Conservation (phyloP, 1,140 invertebrate species). For the Drosophila nebulosa region DNA sequence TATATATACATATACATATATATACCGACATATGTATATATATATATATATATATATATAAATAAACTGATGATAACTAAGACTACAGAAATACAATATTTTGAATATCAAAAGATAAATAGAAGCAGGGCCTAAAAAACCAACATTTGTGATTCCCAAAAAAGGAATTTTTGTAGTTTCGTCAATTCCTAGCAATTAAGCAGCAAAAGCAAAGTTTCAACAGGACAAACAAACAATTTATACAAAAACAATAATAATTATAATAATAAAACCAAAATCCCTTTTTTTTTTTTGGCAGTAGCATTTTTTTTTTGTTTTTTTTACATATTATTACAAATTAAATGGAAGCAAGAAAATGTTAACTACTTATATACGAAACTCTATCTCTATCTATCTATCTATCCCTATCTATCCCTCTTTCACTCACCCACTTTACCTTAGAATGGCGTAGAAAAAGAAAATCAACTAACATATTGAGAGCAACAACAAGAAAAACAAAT, state of each 20-base stretch:
- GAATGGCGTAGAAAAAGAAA: constrained; percentile 49
- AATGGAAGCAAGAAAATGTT: constrained; percentile 46
- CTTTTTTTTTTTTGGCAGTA: constrained; percentile 43
- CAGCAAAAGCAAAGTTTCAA: constrained; percentile 46
- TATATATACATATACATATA: constrained; percentile 11
- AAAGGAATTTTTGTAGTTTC: constrained; percentile 61
- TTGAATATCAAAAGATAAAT: constrained; percentile 31
- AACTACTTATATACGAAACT: constrained; percentile 47
- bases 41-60: constrained; percentile 14
- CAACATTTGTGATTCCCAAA: constrained; percentile 36
- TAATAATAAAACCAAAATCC: constrained; percentile 18
- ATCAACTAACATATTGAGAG: constrained; percentile 62
- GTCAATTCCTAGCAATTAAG: constrained; percentile 73
- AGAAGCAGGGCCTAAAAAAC: constrained; percentile 15
- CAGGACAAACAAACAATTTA: constrained; percentile 9
- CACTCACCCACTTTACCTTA: constrained; percentile 2
- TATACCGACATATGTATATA: constrained; percentile 26
- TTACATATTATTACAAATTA: constrained; percentile 51
- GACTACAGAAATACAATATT: constrained; percentile 58
- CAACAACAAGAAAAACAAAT: constrained; percentile 29
- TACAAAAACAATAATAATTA: constrained; percentile 12
- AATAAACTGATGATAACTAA: constrained; percentile 55
- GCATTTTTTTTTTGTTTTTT: constrained; percentile 49
- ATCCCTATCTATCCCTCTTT: background rate
- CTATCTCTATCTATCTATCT: background rate